Evolutionary conservation across 1,140 invertebrate species (phyloP), one percentile per base, ranked within the genome.

Genomic region (Centruroides sculpturatus): DNA sequence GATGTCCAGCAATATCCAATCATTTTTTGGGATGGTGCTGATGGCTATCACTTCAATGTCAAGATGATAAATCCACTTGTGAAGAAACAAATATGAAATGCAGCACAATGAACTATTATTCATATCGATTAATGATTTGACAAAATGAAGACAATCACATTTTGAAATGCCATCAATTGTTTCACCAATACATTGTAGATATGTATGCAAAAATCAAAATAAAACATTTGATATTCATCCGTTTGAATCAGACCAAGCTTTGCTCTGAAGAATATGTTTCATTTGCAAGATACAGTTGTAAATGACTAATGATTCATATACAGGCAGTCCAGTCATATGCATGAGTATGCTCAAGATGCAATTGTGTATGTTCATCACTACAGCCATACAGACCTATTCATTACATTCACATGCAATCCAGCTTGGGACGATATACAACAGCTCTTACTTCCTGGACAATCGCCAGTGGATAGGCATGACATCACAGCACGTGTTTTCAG

Each of bases 381-480:
- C 64, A 75, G 74, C 4, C 9, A 63, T 48, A 73, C 76, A 41
- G 67, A 72, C 61, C 58, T 77, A 3, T 77, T 77, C 61, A 68
- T 76, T n/a, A 77, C 75, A n/a, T 65, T 76, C 46, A 78, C 76
- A 47, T 71, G 64, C 64, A 81, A 75, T 61, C 75, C 67, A 65
- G 74, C 66, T 57, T 82, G 78, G 79, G 34, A 41, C 1, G 73
- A 80, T 57, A 77, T 78, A 47, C 36, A 23, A 52, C 54, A 68
- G 56, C 59, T 69, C 55, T 55, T 78, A 6, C 13, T 64, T 11
- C 51, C 57, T 23, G 55, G 65, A 7, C 69, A 77, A 68, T 63
- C 34, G 35, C 35, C 66, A 59, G 51, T 35, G 13, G 13, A 75
- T 64, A 46, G 72, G 41, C 73, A 69, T 49, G 75, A 78, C 66